Evolutionary conservation across 2,797 vertebrate genomes (phyloP).

Genomic region (Salarias fasciatus): DNA sequence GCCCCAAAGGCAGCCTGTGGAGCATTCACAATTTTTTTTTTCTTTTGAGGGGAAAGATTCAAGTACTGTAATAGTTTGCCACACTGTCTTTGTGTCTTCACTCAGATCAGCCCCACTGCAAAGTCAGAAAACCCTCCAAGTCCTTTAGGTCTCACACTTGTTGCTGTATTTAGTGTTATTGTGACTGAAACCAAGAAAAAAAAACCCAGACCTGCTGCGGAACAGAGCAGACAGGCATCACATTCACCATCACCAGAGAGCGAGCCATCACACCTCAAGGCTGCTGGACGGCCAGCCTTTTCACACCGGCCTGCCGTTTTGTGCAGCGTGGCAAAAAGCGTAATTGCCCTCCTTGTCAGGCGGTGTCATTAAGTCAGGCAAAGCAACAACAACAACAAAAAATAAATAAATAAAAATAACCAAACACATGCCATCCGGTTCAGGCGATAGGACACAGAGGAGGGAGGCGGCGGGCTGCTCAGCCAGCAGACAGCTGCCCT

Average conservation of each 20-base stretch:
- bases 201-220: constrained; percentile 17
- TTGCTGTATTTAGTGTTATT: constrained; percentile 16
- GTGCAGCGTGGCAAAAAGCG: constrained; percentile 45
- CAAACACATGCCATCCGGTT: constrained; percentile 34
- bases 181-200: constrained; percentile 21
- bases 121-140: constrained; percentile 1
- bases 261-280: constrained; percentile 58
- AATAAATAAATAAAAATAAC: too few relatives aligned
- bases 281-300: constrained; percentile 47
- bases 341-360: constrained; percentile 64
- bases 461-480: constrained; percentile 22
- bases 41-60: not conserved
- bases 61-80: not conserved
- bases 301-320: constrained; percentile 49
- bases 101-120: constrained; percentile 20
- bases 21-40: not conserved
- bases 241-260: constrained; percentile 54
- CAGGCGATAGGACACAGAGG: constrained; percentile 50
- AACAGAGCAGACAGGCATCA: constrained; percentile 38
- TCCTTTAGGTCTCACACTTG: constrained; percentile 12
- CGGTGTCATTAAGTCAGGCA: constrained; percentile 62
- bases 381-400: constrained; percentile 58
- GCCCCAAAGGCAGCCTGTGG: not conserved
- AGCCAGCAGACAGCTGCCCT: constrained; percentile 16
- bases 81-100: not conserved